Conservation (phyloP, 2,797 vertebrate genomes). For the Mormyrus hasselquistii region DNA sequence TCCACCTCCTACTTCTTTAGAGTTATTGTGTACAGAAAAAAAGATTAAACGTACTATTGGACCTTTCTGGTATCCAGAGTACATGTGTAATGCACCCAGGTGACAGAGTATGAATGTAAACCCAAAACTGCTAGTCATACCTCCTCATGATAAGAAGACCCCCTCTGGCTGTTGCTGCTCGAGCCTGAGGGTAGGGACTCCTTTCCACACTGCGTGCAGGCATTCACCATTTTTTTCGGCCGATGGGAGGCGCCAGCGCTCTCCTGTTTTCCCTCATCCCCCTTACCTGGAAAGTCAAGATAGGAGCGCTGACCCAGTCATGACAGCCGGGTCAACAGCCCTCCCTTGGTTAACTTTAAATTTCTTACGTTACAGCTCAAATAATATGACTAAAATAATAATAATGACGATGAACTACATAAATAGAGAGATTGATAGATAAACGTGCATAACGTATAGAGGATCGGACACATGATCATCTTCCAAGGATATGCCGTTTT, state of each 20-base stretch:
- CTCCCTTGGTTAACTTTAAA: neutral
- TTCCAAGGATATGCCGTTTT: neutral
- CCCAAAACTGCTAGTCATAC: slow-evolving; percentile 19
- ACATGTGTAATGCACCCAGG: neutral
- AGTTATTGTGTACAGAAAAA: neutral
- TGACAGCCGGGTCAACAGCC: neutral
- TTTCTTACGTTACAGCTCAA: neutral
- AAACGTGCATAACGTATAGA: neutral
- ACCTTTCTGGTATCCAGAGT: neutral
- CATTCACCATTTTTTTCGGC: slow-evolving; percentile 40
- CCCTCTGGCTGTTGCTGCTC: slow-evolving; percentile 29
- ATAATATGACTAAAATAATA: neutral
- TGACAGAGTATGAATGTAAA: neutral
- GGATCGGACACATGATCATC: neutral
- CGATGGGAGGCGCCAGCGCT: slow-evolving; percentile 15
- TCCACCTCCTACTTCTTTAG: neutral
- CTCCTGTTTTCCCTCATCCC: slow-evolving; percentile 15
- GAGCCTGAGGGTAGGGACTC: slow-evolving; percentile 22
- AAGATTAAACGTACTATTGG: neutral
- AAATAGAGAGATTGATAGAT: neutral
- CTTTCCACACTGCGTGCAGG: slow-evolving; percentile 43
- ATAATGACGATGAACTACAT: no score
- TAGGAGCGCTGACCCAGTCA: slow-evolving; percentile 3
- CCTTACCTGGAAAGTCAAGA: slow-evolving; percentile 13
- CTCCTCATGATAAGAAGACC: slow-evolving; percentile 23